Evolutionary conservation across 1,140 invertebrate species (phyloP).

Genomic region (Trichonephila clavata): DNA sequence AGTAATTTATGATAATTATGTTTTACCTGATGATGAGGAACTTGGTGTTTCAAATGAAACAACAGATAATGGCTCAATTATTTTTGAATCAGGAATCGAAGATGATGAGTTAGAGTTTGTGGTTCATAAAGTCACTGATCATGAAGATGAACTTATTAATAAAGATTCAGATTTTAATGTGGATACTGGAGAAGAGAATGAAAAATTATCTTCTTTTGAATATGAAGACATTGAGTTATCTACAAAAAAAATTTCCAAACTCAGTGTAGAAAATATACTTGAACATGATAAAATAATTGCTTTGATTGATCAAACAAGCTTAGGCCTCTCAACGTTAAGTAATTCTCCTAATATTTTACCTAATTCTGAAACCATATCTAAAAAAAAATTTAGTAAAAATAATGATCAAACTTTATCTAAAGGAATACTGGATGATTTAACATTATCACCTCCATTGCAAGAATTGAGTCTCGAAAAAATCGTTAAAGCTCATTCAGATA

Average conservation of each 20-base stretch:
- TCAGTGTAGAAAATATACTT: conserved; percentile 70
- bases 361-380: background rate
- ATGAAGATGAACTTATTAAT: conserved; percentile 70
- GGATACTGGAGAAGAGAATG: conserved; percentile 19
- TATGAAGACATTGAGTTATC: background rate
- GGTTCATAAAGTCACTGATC: conserved; percentile 71
- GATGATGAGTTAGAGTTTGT: conserved; percentile 67
- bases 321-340: background rate
- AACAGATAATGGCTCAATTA: background rate
- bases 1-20: conserved; percentile 70
- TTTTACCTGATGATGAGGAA: conserved; percentile 63
- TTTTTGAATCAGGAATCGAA: conserved; percentile 8
- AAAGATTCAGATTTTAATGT: conserved; percentile 58
- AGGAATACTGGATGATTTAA: background rate
- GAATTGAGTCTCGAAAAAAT: conserved; percentile 66
- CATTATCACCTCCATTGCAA: conserved; percentile 69
- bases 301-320: conserved; percentile 65
- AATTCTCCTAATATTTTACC: background rate
- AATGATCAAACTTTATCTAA: background rate
- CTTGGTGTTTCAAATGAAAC: conserved; percentile 37
- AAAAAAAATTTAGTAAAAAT: background rate
- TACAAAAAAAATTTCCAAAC: conserved; percentile 36
- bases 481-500: conserved; percentile 69
- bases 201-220: background rate
- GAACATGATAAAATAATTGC: conserved; percentile 74